Conservation (phyloP, 1,140 invertebrate genomes). For the Trichoplusia ni region DNA sequence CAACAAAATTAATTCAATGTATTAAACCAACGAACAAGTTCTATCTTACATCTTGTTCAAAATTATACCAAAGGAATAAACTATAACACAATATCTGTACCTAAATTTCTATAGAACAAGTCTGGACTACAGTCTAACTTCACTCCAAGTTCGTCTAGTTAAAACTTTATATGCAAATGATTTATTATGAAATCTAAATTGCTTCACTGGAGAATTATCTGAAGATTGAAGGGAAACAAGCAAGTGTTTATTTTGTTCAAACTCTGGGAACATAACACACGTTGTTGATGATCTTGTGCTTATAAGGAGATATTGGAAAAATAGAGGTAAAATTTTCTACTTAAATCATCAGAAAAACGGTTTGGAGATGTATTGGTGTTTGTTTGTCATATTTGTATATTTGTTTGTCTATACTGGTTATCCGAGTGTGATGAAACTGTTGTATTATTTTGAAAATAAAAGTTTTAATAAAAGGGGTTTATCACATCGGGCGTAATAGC, state of each 20-base stretch:
- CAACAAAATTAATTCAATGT: too few species aligned
- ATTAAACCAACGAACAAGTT: neutral
- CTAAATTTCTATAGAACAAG: neutral
- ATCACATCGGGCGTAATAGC: too few species aligned
- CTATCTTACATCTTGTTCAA: slow-evolving; percentile 2
- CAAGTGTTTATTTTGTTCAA: neutral
- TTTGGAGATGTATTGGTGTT: too few species aligned
- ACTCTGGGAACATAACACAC: neutral
- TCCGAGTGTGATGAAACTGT: too few species aligned
- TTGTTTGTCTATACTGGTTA: too few species aligned
- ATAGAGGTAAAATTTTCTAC: too few species aligned
- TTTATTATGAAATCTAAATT: slow-evolving; percentile 9
- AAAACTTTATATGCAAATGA: slow-evolving; percentile 11
- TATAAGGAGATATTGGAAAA: too few species aligned
- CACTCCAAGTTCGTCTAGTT: neutral
- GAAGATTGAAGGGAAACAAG: slow-evolving; percentile 3
- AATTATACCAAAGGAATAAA: neutral
- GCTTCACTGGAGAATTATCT: neutral
- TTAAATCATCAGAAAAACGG: too few species aligned
- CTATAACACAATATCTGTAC: slow-evolving; percentile 1
- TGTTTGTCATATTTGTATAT: too few species aligned
- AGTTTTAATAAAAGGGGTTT: too few species aligned
- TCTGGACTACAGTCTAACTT: neutral
- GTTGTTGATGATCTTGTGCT: neutral
- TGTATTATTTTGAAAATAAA: too few species aligned